phyloP scores from a whole-genome alignment of 2,797 vertebrate species.

The Sebastes vulpes region DNA sequence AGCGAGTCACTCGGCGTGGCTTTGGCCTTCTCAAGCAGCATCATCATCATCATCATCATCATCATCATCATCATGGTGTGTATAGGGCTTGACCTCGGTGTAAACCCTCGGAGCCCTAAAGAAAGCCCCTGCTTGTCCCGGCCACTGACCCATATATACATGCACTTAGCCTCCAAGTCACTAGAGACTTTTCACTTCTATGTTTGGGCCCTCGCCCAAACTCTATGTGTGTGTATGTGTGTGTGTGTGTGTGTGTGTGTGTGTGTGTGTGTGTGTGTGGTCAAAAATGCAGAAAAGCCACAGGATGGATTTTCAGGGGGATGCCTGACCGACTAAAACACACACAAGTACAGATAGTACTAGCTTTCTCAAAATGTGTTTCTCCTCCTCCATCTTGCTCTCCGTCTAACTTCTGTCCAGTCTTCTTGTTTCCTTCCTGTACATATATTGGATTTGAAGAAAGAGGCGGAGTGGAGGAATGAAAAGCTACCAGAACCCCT shows the following conservation, averaged over 20 bases:
- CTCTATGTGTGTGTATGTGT: background rate
- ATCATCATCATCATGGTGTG: constrained; percentile 45
- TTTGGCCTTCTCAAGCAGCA: constrained; percentile 49
- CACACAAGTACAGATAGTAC: constrained; percentile 21
- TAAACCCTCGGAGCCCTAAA: constrained; percentile 71
- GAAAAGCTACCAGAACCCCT: constrained; percentile 57
- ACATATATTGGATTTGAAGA: constrained; percentile 41
- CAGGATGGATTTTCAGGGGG: constrained; percentile 57
- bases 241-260: background rate
- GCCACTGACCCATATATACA: constrained; percentile 59
- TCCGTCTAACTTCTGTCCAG: background rate
- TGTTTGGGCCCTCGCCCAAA: constrained; percentile 61
- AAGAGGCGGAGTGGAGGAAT: constrained; percentile 20
- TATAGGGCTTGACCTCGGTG: constrained; percentile 70
- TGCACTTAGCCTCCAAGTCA: constrained; percentile 74
- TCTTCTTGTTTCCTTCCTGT: constrained; percentile 15
- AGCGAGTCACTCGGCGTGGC: constrained; percentile 48
- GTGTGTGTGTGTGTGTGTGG: background rate
- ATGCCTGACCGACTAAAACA: constrained; percentile 35
- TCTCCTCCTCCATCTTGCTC: background rate
- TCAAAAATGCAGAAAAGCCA: constrained; percentile 62
- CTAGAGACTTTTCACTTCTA: constrained; percentile 77
- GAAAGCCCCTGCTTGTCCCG: constrained; percentile 75
- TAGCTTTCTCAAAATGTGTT: background rate
- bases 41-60: constrained; percentile 49